These are phyloP conservation scores for Busseola fusca DNA, from an alignment of 2,888 invertebrate species.

Conservation along the genomic window DNA sequence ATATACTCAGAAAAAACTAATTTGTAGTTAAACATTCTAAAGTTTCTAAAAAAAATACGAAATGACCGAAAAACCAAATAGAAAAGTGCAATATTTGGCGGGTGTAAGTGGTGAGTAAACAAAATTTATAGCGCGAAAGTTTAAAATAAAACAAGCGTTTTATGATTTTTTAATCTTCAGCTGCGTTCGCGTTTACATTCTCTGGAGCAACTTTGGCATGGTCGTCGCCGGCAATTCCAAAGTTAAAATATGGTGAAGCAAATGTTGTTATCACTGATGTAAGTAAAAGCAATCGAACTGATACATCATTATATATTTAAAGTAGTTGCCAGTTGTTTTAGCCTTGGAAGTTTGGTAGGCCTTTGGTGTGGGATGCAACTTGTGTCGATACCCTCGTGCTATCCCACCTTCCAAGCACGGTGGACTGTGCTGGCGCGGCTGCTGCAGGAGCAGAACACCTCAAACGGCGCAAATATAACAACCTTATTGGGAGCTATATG, in stretches of 20 bases:
- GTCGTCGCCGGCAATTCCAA: slow-evolving; percentile 89
- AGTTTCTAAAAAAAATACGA: slow-evolving; percentile 30
- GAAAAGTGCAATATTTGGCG: slow-evolving; percentile 84
- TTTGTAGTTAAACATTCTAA: background rate
- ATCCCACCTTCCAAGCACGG: no score
- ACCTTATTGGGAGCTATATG: no score
- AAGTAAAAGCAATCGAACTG: no score
- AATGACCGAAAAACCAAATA: slow-evolving; percentile 64
- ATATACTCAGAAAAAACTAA: background rate
- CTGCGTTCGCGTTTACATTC: slow-evolving; percentile 82
- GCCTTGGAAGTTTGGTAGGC: no score
- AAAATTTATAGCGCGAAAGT: slow-evolving; percentile 64
- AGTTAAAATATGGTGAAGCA: slow-evolving; percentile 82
- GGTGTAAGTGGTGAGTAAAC: slow-evolving; percentile 81
- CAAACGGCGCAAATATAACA: no score
- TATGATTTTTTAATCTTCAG: slow-evolving; percentile 64
- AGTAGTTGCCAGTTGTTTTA: no score
- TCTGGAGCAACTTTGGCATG: slow-evolving; percentile 86
- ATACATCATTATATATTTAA: no score
- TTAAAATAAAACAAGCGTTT: slow-evolving; percentile 30
- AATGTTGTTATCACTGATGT: slow-evolving; percentile 81
- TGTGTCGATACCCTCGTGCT: no score
- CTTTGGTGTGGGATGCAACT: no score
- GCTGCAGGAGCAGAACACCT: no score
- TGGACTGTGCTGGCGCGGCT: no score